Percentiles rank a stretch among this genome's conserved stretches.
These are phyloP conservation scores for Creontiades dilutus DNA, from an alignment of 2,888 invertebrate species.

Conservation along the genomic window DNA sequence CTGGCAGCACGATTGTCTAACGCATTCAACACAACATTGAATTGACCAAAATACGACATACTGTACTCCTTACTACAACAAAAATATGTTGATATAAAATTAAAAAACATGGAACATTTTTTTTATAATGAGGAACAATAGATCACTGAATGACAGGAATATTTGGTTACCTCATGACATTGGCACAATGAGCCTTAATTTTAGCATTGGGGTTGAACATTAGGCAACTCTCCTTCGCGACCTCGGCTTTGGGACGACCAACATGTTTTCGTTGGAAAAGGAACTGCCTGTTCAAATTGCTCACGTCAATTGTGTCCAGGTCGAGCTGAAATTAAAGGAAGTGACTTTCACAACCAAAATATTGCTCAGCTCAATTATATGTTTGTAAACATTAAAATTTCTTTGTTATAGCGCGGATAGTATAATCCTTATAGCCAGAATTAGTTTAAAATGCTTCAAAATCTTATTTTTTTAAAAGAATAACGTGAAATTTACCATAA, in stretches of 20 bases:
- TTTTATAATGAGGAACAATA: too few relatives aligned
- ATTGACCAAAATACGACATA: constrained; percentile 93
- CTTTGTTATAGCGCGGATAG: too few relatives aligned
- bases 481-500: too few relatives aligned
- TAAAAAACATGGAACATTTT: too few relatives aligned
- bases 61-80: constrained; percentile 90
- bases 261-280: constrained; percentile 99
- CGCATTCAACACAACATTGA: constrained; percentile 96
- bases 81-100: not conserved
- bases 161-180: constrained; percentile 95
- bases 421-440: too few relatives aligned
- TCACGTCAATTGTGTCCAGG: constrained; percentile 99
- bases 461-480: too few relatives aligned
- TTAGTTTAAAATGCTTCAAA: too few relatives aligned
- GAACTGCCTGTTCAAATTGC: constrained; percentile 99
- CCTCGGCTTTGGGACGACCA: constrained; percentile 96
- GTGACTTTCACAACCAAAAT: not conserved
- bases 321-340: constrained; percentile 89
- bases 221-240: constrained; percentile 93
- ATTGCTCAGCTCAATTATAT: not conserved
- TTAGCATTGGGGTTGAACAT: constrained; percentile 92
- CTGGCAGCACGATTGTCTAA: constrained; percentile 97
- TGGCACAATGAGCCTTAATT: constrained; percentile 94
- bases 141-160: too few relatives aligned
- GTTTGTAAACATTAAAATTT: too few relatives aligned